Evolutionary conservation across 1,140 invertebrate species (phyloP).

Genomic region (Zaprionus taronus): DNA sequence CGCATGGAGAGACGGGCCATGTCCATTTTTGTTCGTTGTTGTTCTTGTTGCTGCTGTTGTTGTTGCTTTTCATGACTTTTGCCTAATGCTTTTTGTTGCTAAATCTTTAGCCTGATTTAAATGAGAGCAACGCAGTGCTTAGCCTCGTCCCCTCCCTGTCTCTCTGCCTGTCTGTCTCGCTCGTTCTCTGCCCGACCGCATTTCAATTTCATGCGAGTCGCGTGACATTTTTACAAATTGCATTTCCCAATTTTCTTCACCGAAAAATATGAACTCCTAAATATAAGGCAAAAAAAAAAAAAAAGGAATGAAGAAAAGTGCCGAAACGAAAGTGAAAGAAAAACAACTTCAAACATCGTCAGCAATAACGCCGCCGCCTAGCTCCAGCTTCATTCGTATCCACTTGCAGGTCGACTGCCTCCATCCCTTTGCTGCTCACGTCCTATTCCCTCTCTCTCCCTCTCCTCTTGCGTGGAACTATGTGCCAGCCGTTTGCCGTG

Average conservation of each 20-base stretch:
- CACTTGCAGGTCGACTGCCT: not conserved
- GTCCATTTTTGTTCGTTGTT: constrained; percentile 19
- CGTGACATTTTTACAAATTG: constrained; percentile 71
- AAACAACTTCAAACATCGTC: constrained; percentile 46
- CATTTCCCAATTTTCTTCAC: constrained; percentile 46
- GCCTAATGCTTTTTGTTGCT: constrained; percentile 50
- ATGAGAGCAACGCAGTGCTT: constrained; percentile 34
- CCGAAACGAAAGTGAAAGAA: constrained; percentile 10
- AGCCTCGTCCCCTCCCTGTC: constrained; percentile 1
- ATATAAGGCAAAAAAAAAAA: constrained; percentile 2
- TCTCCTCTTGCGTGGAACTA: not conserved
- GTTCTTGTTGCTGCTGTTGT: constrained; percentile 32
- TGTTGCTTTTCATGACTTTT: constrained; percentile 53
- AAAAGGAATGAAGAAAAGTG: constrained; percentile 1
- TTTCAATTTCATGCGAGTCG: constrained; percentile 41
- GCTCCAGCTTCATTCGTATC: constrained; percentile 17
- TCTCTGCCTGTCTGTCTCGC: not conserved
- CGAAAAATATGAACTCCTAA: constrained; percentile 24
- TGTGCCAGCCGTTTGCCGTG: constrained; percentile 39
- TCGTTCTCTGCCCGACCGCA: constrained; percentile 3
- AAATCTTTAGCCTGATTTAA: constrained; percentile 50
- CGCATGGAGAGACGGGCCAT: not conserved
- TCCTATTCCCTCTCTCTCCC: not conserved
- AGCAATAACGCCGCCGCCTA: constrained; percentile 28
- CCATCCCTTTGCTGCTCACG: not conserved